Evolutionary conservation across 2,113 vertebrate species (phyloP), one percentile per base, ranked within the genome.

Genomic region (Pangasianodon gigas): DNA sequence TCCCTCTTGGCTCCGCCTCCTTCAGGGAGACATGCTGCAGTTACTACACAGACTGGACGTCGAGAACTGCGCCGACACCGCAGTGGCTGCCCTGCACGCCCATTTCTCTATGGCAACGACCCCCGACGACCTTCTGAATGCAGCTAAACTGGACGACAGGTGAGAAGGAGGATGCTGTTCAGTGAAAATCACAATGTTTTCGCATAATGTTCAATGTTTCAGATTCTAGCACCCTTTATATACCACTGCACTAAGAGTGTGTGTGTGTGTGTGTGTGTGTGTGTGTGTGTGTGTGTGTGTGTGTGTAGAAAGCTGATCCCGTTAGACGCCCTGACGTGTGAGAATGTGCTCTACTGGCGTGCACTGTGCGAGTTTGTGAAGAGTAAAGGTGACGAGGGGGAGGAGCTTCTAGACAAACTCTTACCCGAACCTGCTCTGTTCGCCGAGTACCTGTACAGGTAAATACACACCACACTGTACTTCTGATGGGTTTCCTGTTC

Each of bases 1-100:
- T 90, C 96, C 96, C 48, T 93, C 97, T 56, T 99, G 98, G 98
- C 93, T 99, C 69, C 93, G 41, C 1, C 95, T 96, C 9, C 91
- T 96, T 51, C 96, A 98, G 1, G 97, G 97, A 4, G 95, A 97
- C 85, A 60, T 98, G 83, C 94, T 98, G 51, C 96, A 98, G 91
- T 90, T 99, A 84, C 97, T 99, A 82, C 98, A 98, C 94, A 95
- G 96, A 24, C 94, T 99, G 87, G 98, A 99, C 93, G 97, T 99
- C 19, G 98, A 99, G 94, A 97, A 99, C 91, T 99, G 97, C 48
- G 93, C 97, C 24, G 96, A 98, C 90, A 98, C 97, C 3, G 97
- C 97, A 3, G 90, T 95, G 56, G 92, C 94, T 41, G 95, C 94
- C 14, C 95, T 99, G 84, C 96, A 95, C 81, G 95, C 97, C 67